Evolutionary conservation across 2,888 invertebrate genomes (phyloP).

Genomic region (Scaptomyza parva): DNA sequence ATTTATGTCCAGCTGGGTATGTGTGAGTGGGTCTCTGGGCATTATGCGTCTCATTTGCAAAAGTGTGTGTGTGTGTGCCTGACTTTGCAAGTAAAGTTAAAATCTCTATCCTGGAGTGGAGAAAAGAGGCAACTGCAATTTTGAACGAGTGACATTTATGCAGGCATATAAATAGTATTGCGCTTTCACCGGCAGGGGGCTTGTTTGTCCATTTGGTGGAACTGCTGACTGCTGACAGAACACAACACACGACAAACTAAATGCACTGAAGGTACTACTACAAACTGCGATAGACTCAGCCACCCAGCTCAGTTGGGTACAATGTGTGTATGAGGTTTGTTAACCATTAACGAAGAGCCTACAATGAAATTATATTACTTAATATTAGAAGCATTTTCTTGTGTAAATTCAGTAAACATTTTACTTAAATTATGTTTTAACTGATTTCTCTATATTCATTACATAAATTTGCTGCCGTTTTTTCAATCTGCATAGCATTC

Average conservation of each 20-base stretch:
- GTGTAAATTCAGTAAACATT: too few relatives aligned
- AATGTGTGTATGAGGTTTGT: not conserved
- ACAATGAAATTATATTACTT: too few relatives aligned
- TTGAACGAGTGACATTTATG: conserved; percentile 43
- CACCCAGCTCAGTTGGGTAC: conserved; percentile 7
- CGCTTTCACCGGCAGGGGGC: conserved; percentile 33
- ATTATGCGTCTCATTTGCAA: conserved; percentile 36
- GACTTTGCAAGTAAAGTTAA: conserved; percentile 43
- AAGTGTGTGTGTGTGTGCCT: conserved; percentile 7
- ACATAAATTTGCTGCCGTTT: not conserved
- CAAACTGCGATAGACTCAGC: conserved; percentile 8
- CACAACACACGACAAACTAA: conserved; percentile 5
- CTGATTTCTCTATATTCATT: too few relatives aligned
- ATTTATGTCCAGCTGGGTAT: conserved; percentile 50
- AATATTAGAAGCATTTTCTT: too few relatives aligned
- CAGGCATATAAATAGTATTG: conserved; percentile 55
- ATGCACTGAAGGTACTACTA: conserved; percentile 1
- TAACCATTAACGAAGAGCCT: not conserved
- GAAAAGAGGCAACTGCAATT: not conserved
- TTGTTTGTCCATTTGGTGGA: conserved; percentile 52
- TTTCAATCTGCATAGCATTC: not conserved
- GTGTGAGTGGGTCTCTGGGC: conserved; percentile 20
- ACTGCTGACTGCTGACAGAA: conserved; percentile 42
- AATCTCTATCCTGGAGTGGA: conserved; percentile 27
- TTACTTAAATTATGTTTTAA: not conserved